phyloP scores from a whole-genome alignment of 1,140 invertebrate species.

The Schmidtea mediterranea region DNA sequence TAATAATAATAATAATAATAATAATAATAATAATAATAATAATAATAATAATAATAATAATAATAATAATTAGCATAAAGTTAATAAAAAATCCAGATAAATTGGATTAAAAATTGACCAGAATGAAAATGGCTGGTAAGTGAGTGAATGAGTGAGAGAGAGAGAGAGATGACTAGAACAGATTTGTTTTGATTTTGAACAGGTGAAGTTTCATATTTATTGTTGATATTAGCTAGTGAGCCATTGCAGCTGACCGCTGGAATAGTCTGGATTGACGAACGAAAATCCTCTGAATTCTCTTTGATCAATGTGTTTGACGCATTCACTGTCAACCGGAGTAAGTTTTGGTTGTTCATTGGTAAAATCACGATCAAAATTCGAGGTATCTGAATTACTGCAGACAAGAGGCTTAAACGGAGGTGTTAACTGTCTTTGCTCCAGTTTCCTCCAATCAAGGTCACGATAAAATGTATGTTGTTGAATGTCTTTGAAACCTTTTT shows the following conservation, averaged over 20 bases:
- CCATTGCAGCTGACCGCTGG: constrained; percentile 9
- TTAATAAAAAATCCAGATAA: too few relatives aligned
- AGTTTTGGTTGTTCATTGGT: constrained; percentile 84
- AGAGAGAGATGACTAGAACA: neutral
- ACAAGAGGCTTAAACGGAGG: constrained; percentile 93
- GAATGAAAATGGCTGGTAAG: too few relatives aligned
- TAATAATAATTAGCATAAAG: too few relatives aligned
- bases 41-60: too few relatives aligned
- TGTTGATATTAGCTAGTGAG: neutral
- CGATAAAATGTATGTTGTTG: constrained; percentile 72
- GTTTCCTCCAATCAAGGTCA: constrained; percentile 75
- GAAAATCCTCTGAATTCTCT: constrained; percentile 91
- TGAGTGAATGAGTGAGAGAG: too few relatives aligned
- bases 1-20: too few relatives aligned
- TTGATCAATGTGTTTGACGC: constrained; percentile 69
- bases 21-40: too few relatives aligned
- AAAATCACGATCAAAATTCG: constrained; percentile 96
- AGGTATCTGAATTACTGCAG: constrained; percentile 61
- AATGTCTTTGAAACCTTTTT: constrained; percentile 36
- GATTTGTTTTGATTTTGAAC: neutral
- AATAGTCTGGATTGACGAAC: constrained; percentile 64
- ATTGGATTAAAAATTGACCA: too few relatives aligned
- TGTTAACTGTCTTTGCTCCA: constrained; percentile 61
- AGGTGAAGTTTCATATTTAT: neutral
- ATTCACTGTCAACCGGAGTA: constrained; percentile 64